These are phyloP conservation scores for Bedellia somnulentella DNA, from an alignment of 2,888 invertebrate species.

Conservation along the genomic window DNA sequence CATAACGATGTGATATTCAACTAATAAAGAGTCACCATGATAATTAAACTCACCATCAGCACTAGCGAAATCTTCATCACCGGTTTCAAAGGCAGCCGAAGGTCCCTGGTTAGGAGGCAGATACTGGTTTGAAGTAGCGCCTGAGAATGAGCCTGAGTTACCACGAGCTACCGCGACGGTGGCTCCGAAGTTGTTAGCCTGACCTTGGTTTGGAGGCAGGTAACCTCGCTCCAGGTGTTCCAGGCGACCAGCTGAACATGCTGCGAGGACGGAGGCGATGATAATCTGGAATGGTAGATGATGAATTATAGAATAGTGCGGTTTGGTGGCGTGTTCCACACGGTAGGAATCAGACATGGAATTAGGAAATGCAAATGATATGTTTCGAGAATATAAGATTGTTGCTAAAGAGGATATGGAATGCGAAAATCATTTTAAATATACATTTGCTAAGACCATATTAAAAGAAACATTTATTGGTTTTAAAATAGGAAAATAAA, in stretches of 20 bases:
- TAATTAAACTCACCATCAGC: too few relatives aligned
- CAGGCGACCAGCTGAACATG: conserved; percentile 34
- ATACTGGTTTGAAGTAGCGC: conserved; percentile 41
- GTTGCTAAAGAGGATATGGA: not conserved
- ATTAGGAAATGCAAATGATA: too few relatives aligned
- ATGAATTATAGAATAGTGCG: conserved; percentile 7
- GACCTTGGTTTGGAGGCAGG: conserved; percentile 29
- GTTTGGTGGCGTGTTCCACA: conserved; percentile 4
- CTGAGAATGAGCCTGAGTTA: conserved; percentile 14
- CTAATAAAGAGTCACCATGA: too few relatives aligned
- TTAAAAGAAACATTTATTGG: too few relatives aligned
- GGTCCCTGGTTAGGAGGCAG: conserved; percentile 36
- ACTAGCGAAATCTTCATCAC: too few relatives aligned
- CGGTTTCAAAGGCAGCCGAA: too few relatives aligned
- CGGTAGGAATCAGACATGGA: too few relatives aligned
- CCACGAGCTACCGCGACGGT: not conserved
- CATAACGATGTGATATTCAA: too few relatives aligned
- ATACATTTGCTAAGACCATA: not conserved
- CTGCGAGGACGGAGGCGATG: conserved; percentile 28
- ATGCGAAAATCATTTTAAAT: not conserved
- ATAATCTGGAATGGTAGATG: conserved; percentile 3
- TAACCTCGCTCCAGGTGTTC: conserved; percentile 43
- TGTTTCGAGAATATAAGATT: too few relatives aligned
- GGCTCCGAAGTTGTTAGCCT: conserved; percentile 18
- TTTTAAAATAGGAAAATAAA: too few relatives aligned